Evolutionary conservation across 2,888 invertebrate genomes (phyloP).

Genomic region (Rhagonycha fulva): DNA sequence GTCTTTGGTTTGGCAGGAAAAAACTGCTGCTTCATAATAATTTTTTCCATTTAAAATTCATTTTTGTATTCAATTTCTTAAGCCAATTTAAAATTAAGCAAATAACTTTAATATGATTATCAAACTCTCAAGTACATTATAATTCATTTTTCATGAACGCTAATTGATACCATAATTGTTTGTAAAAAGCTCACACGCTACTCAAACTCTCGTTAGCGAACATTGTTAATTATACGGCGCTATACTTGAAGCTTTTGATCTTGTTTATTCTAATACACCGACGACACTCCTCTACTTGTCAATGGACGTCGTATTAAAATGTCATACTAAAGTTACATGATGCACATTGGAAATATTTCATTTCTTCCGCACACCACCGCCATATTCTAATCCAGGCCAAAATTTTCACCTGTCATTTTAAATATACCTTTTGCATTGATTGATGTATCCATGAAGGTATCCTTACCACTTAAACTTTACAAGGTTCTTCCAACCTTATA

Average conservation of each 20-base stretch:
- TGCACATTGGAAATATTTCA: conserved; percentile 6
- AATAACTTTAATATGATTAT: conserved; percentile 40
- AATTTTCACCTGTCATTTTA: conserved; percentile 52
- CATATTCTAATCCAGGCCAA: conserved; percentile 42
- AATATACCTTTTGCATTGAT: conserved; percentile 51
- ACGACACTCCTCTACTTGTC: conserved; percentile 34
- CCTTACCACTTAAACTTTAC: conserved; percentile 41
- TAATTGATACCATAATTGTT: conserved; percentile 50
- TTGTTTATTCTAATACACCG: conserved; percentile 32
- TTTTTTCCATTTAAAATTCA: background rate
- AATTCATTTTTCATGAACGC: conserved; percentile 50
- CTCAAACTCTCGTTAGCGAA: conserved; percentile 50
- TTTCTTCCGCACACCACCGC: conserved; percentile 21
- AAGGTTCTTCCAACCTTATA: background rate
- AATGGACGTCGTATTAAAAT: conserved; percentile 30
- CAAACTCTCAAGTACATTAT: conserved; percentile 42
- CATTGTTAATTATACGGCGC: conserved; percentile 51
- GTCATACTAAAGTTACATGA: conserved; percentile 3
- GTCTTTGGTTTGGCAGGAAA: background rate
- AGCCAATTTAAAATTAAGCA: conserved; percentile 37
- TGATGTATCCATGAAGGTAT: conserved; percentile 44
- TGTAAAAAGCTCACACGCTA: conserved; percentile 46
- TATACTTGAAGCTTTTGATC: conserved; percentile 38
- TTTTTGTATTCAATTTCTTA: conserved; percentile 8
- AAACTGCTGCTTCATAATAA: background rate